Evolutionary conservation across 2,797 vertebrate species (phyloP).

Genomic region (Cyprinodon diabolis): DNA sequence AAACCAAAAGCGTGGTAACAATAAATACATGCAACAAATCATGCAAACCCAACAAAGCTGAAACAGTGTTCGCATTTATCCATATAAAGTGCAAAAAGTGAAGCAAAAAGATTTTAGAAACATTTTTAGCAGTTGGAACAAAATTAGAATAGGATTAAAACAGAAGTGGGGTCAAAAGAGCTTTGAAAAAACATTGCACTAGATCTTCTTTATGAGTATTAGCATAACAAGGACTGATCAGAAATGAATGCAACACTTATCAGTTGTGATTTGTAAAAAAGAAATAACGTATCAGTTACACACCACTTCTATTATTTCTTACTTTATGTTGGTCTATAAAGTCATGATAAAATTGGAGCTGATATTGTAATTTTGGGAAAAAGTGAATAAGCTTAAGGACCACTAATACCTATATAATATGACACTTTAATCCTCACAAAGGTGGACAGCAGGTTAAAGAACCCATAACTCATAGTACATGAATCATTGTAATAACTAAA

Average conservation of each 20-base stretch:
- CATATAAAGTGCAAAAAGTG: conserved; percentile 46
- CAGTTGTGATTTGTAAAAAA: background rate
- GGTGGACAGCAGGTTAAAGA: background rate
- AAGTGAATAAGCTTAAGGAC: background rate
- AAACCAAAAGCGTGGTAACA: conserved; percentile 82
- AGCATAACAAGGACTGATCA: background rate
- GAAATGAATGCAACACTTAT: background rate
- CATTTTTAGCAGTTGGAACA: conserved; percentile 88
- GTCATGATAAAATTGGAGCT: background rate
- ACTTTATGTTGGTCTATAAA: background rate
- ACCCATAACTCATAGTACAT: background rate
- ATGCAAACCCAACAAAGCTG: conserved; percentile 81
- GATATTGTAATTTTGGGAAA: background rate
- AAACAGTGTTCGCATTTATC: conserved; percentile 83
- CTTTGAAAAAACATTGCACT: background rate
- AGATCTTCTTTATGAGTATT: background rate
- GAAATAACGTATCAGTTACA: background rate
- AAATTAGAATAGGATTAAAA: background rate
- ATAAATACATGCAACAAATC: conserved; percentile 83
- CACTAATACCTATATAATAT: background rate
- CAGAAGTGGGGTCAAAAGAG: background rate
- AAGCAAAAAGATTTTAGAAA: conserved; percentile 63
- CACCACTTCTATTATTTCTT: background rate
- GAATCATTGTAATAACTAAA: background rate
- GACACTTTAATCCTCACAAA: background rate